A percentile compares a stretch with the other conserved stretches of the same genome.
Evolutionary conservation across 1,140 invertebrate genomes (phyloP).

Genomic region (Hetaerina americana): DNA sequence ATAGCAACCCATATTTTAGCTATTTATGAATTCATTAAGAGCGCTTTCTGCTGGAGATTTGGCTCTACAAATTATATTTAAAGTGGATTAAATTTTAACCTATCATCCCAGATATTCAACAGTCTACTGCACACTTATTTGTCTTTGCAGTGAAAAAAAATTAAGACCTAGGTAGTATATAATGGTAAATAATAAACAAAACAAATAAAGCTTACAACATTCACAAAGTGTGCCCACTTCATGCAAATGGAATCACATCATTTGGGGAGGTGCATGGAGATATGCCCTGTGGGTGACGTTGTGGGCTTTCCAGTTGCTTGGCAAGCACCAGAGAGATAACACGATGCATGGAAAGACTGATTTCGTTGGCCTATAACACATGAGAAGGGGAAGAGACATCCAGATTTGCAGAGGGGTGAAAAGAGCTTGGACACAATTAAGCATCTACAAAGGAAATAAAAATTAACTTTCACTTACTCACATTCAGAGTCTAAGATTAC

Average conservation of each 20-base stretch:
- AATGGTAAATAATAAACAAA: constrained; percentile 12
- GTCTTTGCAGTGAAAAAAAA: no score
- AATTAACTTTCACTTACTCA: neutral
- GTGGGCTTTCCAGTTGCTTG: constrained; percentile 13
- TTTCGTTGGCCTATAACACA: constrained; percentile 41
- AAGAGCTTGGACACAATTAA: constrained; percentile 8
- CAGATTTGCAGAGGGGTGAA: constrained; percentile 2
- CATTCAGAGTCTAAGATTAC: neutral
- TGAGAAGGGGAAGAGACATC: constrained; percentile 9
- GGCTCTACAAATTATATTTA: no score
- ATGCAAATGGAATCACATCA: neutral
- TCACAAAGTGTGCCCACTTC: constrained; percentile 2
- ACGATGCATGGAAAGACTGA: constrained; percentile 45
- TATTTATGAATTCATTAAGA: no score
- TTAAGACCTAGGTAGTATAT: neutral
- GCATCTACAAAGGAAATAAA: constrained; percentile 5
- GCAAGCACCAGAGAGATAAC: constrained; percentile 41
- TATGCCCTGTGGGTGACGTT: neutral
- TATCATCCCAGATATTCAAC: no score
- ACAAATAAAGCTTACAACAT: constrained; percentile 10
- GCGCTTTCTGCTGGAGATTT: no score
- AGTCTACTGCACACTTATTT: no score
- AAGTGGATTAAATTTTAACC: no score
- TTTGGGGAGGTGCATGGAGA: neutral
- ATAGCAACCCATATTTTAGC: no score